A percentile compares a stretch with the other conserved stretches of the same genome.
Evolutionary conservation across 2,113 vertebrate genomes (phyloP).

Genomic region (Isichthys henryi): DNA sequence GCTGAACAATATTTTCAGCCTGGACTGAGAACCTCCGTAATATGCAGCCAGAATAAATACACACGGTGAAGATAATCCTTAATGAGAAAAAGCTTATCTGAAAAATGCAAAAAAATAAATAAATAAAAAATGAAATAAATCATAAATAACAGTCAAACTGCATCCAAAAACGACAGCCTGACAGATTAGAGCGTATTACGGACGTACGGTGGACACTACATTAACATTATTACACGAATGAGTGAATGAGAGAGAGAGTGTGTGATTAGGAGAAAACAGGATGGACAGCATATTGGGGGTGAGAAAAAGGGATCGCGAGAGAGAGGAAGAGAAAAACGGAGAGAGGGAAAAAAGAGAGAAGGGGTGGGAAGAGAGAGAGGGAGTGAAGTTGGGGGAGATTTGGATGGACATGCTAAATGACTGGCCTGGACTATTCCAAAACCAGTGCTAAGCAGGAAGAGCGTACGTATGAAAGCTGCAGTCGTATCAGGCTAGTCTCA

Average conservation of each 20-base stretch:
- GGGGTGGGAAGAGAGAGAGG: constrained; percentile 12
- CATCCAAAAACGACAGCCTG: neutral
- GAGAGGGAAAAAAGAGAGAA: neutral
- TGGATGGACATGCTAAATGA: neutral
- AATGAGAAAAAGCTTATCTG: constrained; percentile 18
- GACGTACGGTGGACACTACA: neutral
- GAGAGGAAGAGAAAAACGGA: neutral
- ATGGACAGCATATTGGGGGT: constrained; percentile 12
- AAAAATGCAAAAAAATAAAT: neutral
- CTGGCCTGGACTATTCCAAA: neutral
- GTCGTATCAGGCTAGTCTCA: neutral
- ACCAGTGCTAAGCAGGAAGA: neutral
- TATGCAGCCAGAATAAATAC: constrained; percentile 9
- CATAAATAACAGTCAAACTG: constrained; percentile 9
- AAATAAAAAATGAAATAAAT: neutral
- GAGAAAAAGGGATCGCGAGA: neutral
- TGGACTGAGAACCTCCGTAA: neutral
- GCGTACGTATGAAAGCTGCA: neutral
- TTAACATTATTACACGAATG: neutral
- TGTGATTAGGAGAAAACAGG: neutral
- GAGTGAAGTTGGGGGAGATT: constrained; percentile 15
- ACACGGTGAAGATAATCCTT: neutral
- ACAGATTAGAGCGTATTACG: neutral
- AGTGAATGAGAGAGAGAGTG: neutral
- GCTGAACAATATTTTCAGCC: neutral